Conservation (phyloP, 1,140 invertebrate species). For the Apis cerana region DNA sequence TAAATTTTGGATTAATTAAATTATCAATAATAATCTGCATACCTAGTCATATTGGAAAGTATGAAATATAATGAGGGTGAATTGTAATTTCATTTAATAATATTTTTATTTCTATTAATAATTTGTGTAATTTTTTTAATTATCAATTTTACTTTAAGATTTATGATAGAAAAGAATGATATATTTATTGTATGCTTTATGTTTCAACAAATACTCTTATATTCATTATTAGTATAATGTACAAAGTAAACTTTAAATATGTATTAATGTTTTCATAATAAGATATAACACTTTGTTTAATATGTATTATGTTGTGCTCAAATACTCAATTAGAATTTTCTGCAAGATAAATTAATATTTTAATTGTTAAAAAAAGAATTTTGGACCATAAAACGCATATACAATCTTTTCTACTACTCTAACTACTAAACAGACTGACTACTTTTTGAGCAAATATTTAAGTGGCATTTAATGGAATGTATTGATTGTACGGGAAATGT, state of each 20-base stretch:
- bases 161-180: constrained; percentile 26
- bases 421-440: constrained; percentile 76
- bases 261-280: neutral
- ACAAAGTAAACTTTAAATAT: constrained; percentile 5
- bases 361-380: constrained; percentile 24
- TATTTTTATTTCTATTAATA: constrained; percentile 36
- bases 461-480: constrained; percentile 60
- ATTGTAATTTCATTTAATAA: neutral
- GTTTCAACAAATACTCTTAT: constrained; percentile 22
- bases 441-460: constrained; percentile 74
- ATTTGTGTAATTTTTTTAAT: constrained; percentile 14
- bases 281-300: constrained; percentile 1
- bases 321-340: neutral
- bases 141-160: constrained; percentile 23
- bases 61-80: constrained; percentile 34
- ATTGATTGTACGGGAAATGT: constrained; percentile 47
- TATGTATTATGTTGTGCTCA: constrained; percentile 4
- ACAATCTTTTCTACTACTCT: constrained; percentile 67
- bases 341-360: constrained; percentile 26
- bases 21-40: constrained; percentile 48
- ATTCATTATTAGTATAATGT: neutral
- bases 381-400: constrained; percentile 63
- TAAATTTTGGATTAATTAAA: constrained; percentile 43
- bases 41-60: constrained; percentile 54
- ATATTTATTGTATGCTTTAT: constrained; percentile 35